phyloP scores from a whole-genome alignment of 2,888 invertebrate species.

The Tetragonula carbonaria region DNA sequence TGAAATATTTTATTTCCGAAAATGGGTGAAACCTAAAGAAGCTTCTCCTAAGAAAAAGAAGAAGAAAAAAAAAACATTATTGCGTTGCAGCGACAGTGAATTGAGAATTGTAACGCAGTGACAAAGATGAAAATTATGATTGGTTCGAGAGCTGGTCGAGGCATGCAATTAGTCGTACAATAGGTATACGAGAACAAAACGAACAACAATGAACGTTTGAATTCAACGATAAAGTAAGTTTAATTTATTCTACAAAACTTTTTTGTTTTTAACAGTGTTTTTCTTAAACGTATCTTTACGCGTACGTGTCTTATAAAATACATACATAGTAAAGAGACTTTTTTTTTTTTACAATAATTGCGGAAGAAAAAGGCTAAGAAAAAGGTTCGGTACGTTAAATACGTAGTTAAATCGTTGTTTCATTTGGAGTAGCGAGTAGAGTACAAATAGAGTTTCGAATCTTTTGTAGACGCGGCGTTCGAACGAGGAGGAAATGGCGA shows the following conservation, averaged over 20 bases:
- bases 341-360: not conserved
- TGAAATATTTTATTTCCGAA: not conserved
- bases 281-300: not conserved
- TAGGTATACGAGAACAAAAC: not conserved
- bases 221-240: conserved; percentile 1
- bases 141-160: not conserved
- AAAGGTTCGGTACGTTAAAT: not conserved
- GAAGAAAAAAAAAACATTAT: not conserved
- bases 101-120: not conserved
- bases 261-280: not conserved
- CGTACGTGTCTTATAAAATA: not conserved
- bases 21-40: not conserved
- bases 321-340: not conserved
- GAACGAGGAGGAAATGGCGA: not conserved
- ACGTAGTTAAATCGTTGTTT: not conserved
- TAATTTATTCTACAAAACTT: not conserved
- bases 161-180: not conserved
- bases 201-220: no score
- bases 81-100: not conserved
- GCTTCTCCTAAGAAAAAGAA: not conserved
- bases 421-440: not conserved
- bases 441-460: conserved; percentile 2
- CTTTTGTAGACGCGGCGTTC: not conserved
- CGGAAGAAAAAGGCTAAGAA: not conserved
- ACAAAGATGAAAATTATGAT: not conserved